These are phyloP conservation scores for Drosophila quinaria DNA, from an alignment of 2,888 invertebrate species.

Conservation along the genomic window DNA sequence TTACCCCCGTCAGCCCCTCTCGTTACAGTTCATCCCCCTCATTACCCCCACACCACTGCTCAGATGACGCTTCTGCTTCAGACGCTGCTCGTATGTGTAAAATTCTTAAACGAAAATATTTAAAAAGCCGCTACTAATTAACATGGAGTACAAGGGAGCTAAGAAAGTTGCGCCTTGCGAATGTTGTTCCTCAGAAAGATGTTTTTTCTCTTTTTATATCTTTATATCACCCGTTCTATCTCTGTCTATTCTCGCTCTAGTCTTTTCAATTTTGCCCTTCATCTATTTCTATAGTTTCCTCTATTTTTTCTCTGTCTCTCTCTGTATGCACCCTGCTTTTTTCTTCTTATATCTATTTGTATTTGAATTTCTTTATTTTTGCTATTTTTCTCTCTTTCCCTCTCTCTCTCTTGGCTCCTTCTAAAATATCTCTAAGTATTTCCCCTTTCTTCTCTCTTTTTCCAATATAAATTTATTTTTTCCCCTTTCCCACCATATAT, in stretches of 20 bases:
- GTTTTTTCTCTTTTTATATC: not conserved
- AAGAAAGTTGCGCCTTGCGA: not conserved
- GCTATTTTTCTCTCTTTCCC: not conserved
- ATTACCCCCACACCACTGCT: not conserved
- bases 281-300: not conserved
- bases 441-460: not conserved
- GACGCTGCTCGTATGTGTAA: constrained; percentile 1
- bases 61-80: not conserved
- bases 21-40: too few relatives aligned
- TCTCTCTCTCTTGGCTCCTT: too few relatives aligned
- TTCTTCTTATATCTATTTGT: too few relatives aligned
- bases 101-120: constrained; percentile 25
- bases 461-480: not conserved
- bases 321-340: not conserved
- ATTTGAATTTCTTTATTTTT: too few relatives aligned
- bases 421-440: too few relatives aligned
- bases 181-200: not conserved
- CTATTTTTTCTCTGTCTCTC: not conserved
- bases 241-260: not conserved
- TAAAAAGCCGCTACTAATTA: constrained; percentile 42
- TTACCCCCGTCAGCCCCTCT: not conserved
- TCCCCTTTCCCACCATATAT: not conserved
- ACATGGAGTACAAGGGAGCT: constrained; percentile 7
- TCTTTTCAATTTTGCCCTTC: not conserved
- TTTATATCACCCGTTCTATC: not conserved